Percentiles rank a stretch among this genome's conserved stretches.
phyloP scores from a whole-genome alignment of 2,113 vertebrate species.

The Monopterus albus region DNA sequence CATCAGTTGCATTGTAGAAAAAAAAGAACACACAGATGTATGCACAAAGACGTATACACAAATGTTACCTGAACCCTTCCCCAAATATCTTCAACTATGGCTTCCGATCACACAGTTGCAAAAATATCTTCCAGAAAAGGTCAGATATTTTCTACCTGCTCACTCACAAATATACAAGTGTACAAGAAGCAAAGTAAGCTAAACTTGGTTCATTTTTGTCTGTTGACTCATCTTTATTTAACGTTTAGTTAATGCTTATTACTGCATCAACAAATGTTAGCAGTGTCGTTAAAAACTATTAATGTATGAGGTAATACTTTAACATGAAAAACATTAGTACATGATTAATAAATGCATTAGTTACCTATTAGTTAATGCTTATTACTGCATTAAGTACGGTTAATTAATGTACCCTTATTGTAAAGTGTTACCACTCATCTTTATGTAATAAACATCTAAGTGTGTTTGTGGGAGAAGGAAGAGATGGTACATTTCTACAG shows the following conservation, averaged over 20 bases:
- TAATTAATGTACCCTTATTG: too few species aligned
- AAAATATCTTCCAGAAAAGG: constrained; percentile 50
- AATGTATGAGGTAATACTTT: too few species aligned
- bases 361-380: too few species aligned
- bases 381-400: too few species aligned
- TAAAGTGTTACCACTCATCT: too few species aligned
- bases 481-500: constrained; percentile 21
- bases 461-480: constrained; percentile 18
- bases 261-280: too few species aligned
- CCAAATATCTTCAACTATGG: constrained; percentile 54
- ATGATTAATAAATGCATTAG: too few species aligned
- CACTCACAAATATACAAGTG: constrained; percentile 54
- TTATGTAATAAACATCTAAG: constrained; percentile 72
- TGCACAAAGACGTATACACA: constrained; percentile 14
- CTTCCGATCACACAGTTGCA: constrained; percentile 23
- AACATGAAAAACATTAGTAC: too few species aligned
- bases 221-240: constrained; percentile 77
- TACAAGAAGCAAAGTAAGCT: constrained; percentile 48
- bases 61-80: constrained; percentile 31
- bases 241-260: too few species aligned
- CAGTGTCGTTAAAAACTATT: too few species aligned
- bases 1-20: constrained; percentile 21
- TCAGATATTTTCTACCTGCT: constrained; percentile 51
- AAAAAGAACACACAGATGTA: constrained; percentile 25
- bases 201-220: constrained; percentile 54